Evolutionary conservation across 2,797 vertebrate genomes (phyloP).

Genomic region (Acanthis flammea): DNA sequence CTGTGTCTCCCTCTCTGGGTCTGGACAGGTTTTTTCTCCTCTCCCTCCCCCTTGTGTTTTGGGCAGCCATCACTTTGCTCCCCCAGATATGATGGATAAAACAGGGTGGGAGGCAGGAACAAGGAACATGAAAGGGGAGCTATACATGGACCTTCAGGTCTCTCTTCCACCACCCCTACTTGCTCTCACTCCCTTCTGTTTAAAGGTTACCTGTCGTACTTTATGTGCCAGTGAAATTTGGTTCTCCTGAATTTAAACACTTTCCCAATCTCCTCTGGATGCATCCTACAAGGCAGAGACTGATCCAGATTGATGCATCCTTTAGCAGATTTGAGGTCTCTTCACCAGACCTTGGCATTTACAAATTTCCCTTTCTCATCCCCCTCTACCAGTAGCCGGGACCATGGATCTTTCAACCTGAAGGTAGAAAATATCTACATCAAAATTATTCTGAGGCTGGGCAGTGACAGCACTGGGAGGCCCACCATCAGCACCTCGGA

Average conservation of each 20-base stretch:
- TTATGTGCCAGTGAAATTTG: neutral
- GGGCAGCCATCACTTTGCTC: neutral
- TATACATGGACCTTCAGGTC: neutral
- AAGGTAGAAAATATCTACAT: constrained; percentile 15
- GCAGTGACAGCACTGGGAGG: neutral
- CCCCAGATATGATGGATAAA: neutral
- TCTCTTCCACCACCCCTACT: no score
- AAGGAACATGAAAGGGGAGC: accelerated
- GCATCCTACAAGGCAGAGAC: neutral
- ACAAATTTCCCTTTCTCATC: accelerated
- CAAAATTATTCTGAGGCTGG: constrained; percentile 40
- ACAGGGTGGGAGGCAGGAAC: neutral
- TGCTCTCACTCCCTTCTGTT: neutral
- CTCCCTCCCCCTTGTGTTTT: neutral
- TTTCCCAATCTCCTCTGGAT: neutral
- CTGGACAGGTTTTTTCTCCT: neutral
- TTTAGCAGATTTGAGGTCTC: neutral
- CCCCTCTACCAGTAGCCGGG: neutral
- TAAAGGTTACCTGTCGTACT: neutral
- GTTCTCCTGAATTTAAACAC: neutral
- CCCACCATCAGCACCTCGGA: constrained; percentile 3
- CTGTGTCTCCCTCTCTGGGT: neutral
- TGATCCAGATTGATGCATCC: neutral
- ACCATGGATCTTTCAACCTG: constrained; percentile 38
- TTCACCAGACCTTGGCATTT: neutral